Conservation (phyloP, 2,113 vertebrate genomes). For the Chamaea fasciata region DNA sequence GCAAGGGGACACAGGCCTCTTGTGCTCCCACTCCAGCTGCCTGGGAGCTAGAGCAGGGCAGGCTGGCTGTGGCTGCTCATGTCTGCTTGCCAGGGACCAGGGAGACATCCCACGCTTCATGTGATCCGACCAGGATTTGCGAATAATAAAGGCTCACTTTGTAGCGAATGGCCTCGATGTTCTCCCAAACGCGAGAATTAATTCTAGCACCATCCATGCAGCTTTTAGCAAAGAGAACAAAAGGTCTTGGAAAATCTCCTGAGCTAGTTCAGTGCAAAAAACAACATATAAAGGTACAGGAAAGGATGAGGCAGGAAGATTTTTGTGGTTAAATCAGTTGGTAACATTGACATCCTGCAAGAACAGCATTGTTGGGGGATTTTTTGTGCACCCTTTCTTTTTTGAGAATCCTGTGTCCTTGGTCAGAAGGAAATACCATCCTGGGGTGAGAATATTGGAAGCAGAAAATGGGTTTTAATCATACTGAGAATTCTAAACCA, state of each 20-base stretch:
- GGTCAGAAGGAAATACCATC: conserved; percentile 1
- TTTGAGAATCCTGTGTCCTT: not conserved
- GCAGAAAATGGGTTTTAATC: not conserved
- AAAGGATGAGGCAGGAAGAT: not conserved
- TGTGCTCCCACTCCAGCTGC: not conserved
- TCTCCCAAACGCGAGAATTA: not conserved
- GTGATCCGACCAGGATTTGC: not conserved
- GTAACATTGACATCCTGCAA: not conserved
- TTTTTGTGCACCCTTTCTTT: not conserved
- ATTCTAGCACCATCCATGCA: fast-evolving
- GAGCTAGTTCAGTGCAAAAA: not conserved
- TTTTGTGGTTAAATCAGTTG: not conserved
- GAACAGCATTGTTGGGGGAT: not conserved
- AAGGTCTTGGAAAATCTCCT: not conserved
- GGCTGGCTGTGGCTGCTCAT: not conserved
- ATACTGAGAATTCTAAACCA: not conserved
- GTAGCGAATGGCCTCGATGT: fast-evolving
- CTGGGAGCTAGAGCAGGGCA: not conserved
- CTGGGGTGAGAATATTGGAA: not conserved
- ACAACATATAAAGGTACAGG: not conserved
- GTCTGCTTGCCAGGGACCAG: not conserved
- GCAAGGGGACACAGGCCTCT: fast-evolving
- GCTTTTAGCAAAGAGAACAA: not conserved
- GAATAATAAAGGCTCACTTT: not conserved
- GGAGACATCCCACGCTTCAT: not conserved